Evolutionary conservation across 2,888 invertebrate species (phyloP).

Genomic region (Patella depressa): DNA sequence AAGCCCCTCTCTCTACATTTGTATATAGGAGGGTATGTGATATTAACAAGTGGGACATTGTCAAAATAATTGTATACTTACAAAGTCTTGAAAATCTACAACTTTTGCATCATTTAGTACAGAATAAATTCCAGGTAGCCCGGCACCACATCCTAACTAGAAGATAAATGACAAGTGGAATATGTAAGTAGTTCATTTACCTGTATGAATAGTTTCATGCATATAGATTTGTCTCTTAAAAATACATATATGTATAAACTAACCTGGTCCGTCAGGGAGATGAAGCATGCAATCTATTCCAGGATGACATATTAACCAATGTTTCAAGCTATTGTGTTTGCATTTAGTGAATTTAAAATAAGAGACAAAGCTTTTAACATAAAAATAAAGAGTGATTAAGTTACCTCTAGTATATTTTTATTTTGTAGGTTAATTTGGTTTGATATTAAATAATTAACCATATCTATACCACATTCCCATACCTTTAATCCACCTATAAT

Average conservation of each 20-base stretch:
- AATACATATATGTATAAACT: no score
- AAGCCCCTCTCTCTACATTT: no score
- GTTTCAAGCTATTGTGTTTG: no score
- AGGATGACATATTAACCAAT: no score
- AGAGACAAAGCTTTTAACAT: no score
- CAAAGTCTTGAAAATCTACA: constrained; percentile 95
- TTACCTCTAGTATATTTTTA: constrained; percentile 80
- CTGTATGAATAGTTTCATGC: no score
- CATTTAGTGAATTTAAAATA: no score
- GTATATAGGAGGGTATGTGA: no score
- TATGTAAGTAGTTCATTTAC: not conserved
- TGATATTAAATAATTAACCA: constrained; percentile 76
- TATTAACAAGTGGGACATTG: not conserved
- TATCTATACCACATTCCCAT: constrained; percentile 93
- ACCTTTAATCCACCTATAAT: constrained; percentile 89
- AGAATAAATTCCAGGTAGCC: constrained; percentile 87
- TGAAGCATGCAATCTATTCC: no score
- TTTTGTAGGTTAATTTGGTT: constrained; percentile 55
- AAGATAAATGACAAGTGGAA: constrained; percentile 3
- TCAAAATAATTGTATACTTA: constrained; percentile 73
- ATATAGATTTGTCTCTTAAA: no score
- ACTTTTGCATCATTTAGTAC: constrained; percentile 77
- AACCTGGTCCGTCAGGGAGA: no score
- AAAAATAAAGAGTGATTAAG: not conserved
- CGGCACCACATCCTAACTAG: constrained; percentile 90